phyloP scores from a whole-genome alignment of 2,797 vertebrate genomes.

The Etheostoma nigrum region DNA sequence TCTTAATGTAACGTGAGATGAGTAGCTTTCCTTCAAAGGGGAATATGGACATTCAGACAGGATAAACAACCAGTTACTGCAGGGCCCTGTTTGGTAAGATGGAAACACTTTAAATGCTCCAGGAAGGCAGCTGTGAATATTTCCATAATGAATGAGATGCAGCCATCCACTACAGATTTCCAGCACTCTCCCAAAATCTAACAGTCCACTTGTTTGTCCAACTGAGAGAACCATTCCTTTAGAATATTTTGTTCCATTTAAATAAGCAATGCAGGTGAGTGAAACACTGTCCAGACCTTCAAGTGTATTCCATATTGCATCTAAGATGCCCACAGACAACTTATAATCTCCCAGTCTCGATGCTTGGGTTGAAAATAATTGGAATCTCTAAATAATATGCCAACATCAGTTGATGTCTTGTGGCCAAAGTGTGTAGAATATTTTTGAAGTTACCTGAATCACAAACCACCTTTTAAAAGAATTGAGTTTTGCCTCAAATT shows the following conservation, averaged over 20 bases:
- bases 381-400: constrained; percentile 57
- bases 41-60: constrained; percentile 44
- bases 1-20: constrained; percentile 45
- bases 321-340: constrained; percentile 46
- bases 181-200: constrained; percentile 22
- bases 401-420: constrained; percentile 54
- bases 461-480: constrained; percentile 57
- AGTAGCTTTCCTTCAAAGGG: constrained; percentile 45
- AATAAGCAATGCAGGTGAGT: constrained; percentile 18
- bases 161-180: constrained; percentile 25
- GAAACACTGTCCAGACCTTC: constrained; percentile 24
- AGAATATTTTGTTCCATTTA: constrained; percentile 34
- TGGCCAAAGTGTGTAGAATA: constrained; percentile 29
- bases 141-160: constrained; percentile 37
- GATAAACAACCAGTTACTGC: constrained; percentile 8
- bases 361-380: constrained; percentile 45
- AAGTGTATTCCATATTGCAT: constrained; percentile 32
- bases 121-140: constrained; percentile 11
- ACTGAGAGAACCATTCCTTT: constrained; percentile 45
- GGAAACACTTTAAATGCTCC: constrained; percentile 15
- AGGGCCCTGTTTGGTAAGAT: constrained; percentile 3
- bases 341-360: constrained; percentile 13
- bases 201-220: constrained; percentile 26
- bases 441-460: constrained; percentile 64
- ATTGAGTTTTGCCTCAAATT: constrained; percentile 58